These are phyloP conservation scores for Kryptolebias marmoratus DNA, from an alignment of 2,113 vertebrate genomes.

Conservation along the genomic window DNA sequence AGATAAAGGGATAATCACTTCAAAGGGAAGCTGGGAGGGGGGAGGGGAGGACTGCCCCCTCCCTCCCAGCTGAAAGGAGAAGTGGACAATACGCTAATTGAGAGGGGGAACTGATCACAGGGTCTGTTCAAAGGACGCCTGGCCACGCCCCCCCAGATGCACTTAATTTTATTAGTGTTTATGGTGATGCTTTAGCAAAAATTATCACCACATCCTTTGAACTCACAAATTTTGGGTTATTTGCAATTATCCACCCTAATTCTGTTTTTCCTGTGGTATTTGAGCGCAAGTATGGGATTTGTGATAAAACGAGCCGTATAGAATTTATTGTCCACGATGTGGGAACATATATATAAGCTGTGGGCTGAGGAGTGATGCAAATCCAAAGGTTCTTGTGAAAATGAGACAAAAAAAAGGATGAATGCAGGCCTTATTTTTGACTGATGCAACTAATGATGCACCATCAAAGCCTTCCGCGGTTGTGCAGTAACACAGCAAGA, in stretches of 20 bases:
- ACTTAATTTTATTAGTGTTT: constrained; percentile 98
- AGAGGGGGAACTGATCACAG: constrained; percentile 97
- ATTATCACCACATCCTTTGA: constrained; percentile 79
- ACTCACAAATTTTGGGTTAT: constrained; percentile 76
- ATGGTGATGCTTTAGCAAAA: constrained; percentile 83
- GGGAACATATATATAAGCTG: constrained; percentile 21
- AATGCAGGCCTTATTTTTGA: constrained; percentile 34
- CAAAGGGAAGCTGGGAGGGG: constrained; percentile 88
- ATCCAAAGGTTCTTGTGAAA: constrained; percentile 44
- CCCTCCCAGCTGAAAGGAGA: constrained; percentile 92
- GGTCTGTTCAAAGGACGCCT: constrained; percentile 90
- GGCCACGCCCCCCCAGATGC: constrained; percentile 88
- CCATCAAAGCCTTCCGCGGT: constrained; percentile 46
- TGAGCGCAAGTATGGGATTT: constrained; percentile 58
- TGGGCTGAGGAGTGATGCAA: constrained; percentile 53
- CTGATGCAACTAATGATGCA: constrained; percentile 54
- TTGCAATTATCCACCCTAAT: constrained; percentile 74
- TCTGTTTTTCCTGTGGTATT: constrained; percentile 56
- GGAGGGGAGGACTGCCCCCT: constrained; percentile 89
- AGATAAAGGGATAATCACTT: constrained; percentile 99
- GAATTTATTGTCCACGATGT: constrained; percentile 57
- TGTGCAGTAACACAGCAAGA: background rate
- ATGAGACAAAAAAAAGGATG: constrained; percentile 6
- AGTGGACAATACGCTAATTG: constrained; percentile 98
- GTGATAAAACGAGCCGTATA: constrained; percentile 32